These are phyloP conservation scores for Colistium nudipinnis DNA, from an alignment of 2,113 vertebrate species.

Conservation along the genomic window DNA sequence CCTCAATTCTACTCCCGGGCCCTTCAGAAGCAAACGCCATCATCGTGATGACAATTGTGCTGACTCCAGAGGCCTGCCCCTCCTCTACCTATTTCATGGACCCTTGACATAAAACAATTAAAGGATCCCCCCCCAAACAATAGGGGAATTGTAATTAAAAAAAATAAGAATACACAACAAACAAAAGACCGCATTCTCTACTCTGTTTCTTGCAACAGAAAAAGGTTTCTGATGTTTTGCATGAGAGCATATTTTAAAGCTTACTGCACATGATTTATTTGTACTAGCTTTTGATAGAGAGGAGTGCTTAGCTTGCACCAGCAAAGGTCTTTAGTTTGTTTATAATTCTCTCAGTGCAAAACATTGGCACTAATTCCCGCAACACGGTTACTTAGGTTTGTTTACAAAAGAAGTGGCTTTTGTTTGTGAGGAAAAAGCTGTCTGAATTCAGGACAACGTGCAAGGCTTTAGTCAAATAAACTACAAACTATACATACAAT, in stretches of 20 bases:
- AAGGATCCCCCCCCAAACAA: slow-evolving; percentile 34
- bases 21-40: slow-evolving; percentile 29
- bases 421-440: not conserved
- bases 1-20: slow-evolving; percentile 23
- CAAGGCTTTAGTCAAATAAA: not conserved
- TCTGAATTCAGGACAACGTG: not conserved
- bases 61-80: slow-evolving; percentile 41
- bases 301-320: slow-evolving; percentile 5
- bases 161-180: slow-evolving; percentile 46
- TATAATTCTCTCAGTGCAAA: slow-evolving; percentile 17
- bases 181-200: slow-evolving; percentile 35
- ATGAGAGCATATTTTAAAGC: slow-evolving; percentile 7
- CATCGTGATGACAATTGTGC: slow-evolving; percentile 27
- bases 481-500: not conserved
- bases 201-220: slow-evolving; percentile 27
- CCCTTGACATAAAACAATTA: slow-evolving; percentile 63
- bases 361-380: slow-evolving; percentile 7
- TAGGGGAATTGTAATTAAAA: slow-evolving; percentile 39
- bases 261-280: slow-evolving; percentile 28
- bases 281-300: slow-evolving; percentile 17
- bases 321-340: slow-evolving; percentile 7
- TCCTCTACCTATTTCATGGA: slow-evolving; percentile 67
- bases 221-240: slow-evolving; percentile 36
- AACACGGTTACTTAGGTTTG: slow-evolving; percentile 31
- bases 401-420: slow-evolving; percentile 6